A percentile compares a stretch with the other conserved stretches of the same genome.
phyloP scores from a whole-genome alignment of 2,113 vertebrate genomes.

The Myrmecobius fasciatus region DNA sequence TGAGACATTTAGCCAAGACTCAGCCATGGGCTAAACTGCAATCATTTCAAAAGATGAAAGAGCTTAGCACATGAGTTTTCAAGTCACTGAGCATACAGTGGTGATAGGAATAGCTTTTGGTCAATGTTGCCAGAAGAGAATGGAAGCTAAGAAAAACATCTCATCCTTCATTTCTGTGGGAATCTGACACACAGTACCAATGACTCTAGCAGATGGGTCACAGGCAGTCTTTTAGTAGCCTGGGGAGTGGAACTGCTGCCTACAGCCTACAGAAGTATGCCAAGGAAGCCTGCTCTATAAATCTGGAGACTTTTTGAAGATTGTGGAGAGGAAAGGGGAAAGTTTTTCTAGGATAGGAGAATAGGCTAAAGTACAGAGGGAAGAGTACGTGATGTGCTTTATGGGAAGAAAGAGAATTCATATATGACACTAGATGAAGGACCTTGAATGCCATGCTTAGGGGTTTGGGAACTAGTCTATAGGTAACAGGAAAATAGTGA shows the following conservation, averaged over 20 bases:
- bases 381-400: not conserved
- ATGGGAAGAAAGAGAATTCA: not conserved
- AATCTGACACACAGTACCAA: constrained; percentile 21
- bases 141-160: constrained; percentile 6
- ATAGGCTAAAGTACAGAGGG: not conserved
- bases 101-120: constrained; percentile 3
- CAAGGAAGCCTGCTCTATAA: constrained; percentile 13
- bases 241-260: constrained; percentile 51
- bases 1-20: not conserved
- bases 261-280: not conserved
- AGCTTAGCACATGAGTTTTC: not conserved
- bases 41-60: constrained; percentile 3
- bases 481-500: not conserved
- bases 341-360: not conserved
- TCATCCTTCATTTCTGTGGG: constrained; percentile 19
- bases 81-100: constrained; percentile 7
- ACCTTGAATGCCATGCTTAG: not conserved
- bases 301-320: constrained; percentile 41
- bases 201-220: constrained; percentile 59
- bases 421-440: not conserved
- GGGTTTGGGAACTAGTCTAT: not conserved
- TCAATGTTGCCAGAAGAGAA: constrained; percentile 13
- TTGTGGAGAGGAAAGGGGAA: not conserved
- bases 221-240: constrained; percentile 41
- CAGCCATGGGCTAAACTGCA: not conserved